Percentiles rank a stretch among this genome's conserved stretches.
These are phyloP conservation scores for Montipora foliosa DNA, from an alignment of 64 coral and sea anemone genomes.

Conservation along the genomic window DNA sequence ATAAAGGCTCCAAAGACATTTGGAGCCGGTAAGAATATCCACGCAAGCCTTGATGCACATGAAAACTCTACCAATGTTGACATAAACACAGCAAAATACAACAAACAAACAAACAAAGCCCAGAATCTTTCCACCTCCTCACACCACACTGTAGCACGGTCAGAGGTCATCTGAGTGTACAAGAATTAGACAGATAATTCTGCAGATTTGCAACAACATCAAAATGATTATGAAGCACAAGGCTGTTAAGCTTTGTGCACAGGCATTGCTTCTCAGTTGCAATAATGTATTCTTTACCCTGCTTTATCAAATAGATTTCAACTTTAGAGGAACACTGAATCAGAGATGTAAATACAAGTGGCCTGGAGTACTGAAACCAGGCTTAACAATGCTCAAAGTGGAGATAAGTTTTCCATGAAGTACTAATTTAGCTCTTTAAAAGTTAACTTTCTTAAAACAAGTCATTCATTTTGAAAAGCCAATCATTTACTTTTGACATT, in stretches of 20 bases:
- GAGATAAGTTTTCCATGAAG: background rate
- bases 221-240: constrained; percentile 55
- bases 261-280: constrained; percentile 26
- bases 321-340: constrained; percentile 58
- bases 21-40: too few relatives aligned
- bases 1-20: too few relatives aligned
- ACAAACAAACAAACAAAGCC: constrained; percentile 4
- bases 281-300: background rate
- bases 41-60: too few relatives aligned
- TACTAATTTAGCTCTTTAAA: background rate
- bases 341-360: background rate
- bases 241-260: constrained; percentile 50
- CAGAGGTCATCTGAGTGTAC: constrained; percentile 52
- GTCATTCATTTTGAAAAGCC: background rate
- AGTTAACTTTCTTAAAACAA: too few relatives aligned
- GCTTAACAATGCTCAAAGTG: background rate
- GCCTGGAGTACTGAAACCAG: background rate
- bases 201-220: constrained; percentile 63
- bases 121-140: constrained; percentile 47
- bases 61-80: background rate
- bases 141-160: constrained; percentile 52
- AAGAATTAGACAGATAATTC: constrained; percentile 59
- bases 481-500: background rate
- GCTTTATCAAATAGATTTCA: background rate
- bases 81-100: background rate